A percentile compares a stretch with the other conserved stretches of the same genome.
Evolutionary conservation across 2,797 vertebrate species (phyloP).

Genomic region (Phataginus tetradactyla): DNA sequence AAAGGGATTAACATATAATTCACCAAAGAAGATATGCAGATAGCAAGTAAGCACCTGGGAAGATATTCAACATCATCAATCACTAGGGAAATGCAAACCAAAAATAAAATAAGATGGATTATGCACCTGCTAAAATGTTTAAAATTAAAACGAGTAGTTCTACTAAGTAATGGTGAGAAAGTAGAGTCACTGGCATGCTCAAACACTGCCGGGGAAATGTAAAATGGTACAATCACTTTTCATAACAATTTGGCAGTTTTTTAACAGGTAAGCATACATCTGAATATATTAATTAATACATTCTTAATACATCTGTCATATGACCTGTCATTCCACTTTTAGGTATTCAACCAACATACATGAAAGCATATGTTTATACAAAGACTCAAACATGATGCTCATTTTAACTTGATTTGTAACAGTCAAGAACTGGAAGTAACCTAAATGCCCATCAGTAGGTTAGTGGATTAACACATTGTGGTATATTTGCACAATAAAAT

Average conservation of each 20-base stretch:
- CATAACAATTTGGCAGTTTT: not conserved
- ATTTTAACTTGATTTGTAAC: not conserved
- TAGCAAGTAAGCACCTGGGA: not conserved
- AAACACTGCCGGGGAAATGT: not conserved
- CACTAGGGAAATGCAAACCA: not conserved
- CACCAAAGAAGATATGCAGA: not conserved
- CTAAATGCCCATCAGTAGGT: not conserved
- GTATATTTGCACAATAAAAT: not conserved
- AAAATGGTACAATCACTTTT: not conserved
- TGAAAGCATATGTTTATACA: not conserved
- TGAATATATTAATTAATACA: not conserved
- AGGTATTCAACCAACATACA: not conserved
- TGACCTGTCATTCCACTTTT: not conserved
- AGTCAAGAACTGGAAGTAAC: not conserved
- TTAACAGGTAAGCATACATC: not conserved
- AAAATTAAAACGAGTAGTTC: not conserved
- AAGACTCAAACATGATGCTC: not conserved
- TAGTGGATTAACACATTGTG: not conserved
- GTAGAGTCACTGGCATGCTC: not conserved
- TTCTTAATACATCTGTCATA: not conserved
- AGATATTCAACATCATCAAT: not conserved
- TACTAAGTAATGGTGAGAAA: not conserved
- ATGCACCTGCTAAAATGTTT: not conserved
- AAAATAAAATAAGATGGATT: not conserved
- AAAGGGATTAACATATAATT: not conserved